Conservation (phyloP, 2,888 invertebrate genomes). For the Chymomyza procnemis region DNA sequence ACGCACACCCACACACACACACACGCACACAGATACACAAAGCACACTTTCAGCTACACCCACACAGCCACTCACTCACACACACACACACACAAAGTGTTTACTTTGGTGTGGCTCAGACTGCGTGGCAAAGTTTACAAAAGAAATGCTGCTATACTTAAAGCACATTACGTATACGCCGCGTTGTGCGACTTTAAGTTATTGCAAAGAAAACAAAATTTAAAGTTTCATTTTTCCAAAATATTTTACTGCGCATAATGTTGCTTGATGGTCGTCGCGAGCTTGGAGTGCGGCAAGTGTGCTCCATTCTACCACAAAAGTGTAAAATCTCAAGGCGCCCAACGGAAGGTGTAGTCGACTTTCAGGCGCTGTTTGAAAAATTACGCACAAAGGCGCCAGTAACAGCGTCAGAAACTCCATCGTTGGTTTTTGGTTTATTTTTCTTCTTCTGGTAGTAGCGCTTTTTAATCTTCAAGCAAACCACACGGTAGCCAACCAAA, state of each 20-base stretch:
- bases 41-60: neutral
- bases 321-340: slow-evolving; percentile 7
- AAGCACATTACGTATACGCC: neutral
- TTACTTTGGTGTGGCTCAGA: neutral
- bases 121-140: neutral
- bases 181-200: neutral
- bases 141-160: neutral
- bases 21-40: neutral
- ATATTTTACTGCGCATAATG: slow-evolving; percentile 4
- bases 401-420: neutral
- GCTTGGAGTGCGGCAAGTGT: neutral
- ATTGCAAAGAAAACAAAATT: slow-evolving; percentile 3
- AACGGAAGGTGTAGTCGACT: slow-evolving; percentile 1
- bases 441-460: neutral
- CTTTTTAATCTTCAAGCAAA: neutral
- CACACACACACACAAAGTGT: neutral
- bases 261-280: neutral
- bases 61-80: neutral
- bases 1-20: neutral
- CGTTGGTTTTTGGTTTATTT: neutral
- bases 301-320: neutral
- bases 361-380: neutral
- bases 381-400: slow-evolving; percentile 1
- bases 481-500: neutral
- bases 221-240: slow-evolving; percentile 15